Evolutionary conservation across 2,797 vertebrate genomes (phyloP).

Genomic region (Crax fasciolata): DNA sequence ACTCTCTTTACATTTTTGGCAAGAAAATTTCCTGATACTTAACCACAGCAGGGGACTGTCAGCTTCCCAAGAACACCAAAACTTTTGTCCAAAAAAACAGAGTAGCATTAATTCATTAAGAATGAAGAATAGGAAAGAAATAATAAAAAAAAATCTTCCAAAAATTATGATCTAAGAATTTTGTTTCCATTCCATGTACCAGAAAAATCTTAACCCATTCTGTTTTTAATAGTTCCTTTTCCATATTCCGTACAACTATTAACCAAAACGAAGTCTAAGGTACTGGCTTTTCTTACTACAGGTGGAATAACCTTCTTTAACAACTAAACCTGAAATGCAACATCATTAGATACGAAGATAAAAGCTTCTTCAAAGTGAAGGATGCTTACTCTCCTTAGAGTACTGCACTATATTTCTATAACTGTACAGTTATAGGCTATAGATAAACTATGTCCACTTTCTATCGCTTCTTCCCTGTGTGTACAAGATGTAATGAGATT

Average conservation of each 20-base stretch:
- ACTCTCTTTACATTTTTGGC: neutral
- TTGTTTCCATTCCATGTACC: neutral
- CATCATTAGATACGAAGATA: neutral
- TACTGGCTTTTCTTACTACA: neutral
- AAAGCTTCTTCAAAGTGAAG: neutral
- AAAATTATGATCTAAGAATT: neutral
- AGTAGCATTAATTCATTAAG: neutral
- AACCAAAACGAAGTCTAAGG: neutral
- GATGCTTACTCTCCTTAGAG: neutral
- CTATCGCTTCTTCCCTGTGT: neutral
- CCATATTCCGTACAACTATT: accelerated
- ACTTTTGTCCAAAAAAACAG: neutral
- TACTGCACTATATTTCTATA: neutral
- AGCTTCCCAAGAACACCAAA: neutral
- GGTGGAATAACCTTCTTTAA: neutral
- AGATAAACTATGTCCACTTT: neutral
- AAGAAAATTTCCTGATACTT: neutral
- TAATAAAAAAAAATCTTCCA: neutral
- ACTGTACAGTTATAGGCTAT: neutral
- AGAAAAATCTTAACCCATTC: neutral
- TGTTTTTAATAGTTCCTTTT: neutral
- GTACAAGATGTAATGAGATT: neutral
- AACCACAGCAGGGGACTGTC: neutral
- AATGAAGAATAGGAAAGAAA: neutral
- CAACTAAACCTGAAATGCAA: neutral